Evolutionary conservation across 2,888 invertebrate species (phyloP), one percentile per base, ranked within the genome.

Genomic region (Dugesia japonica): DNA sequence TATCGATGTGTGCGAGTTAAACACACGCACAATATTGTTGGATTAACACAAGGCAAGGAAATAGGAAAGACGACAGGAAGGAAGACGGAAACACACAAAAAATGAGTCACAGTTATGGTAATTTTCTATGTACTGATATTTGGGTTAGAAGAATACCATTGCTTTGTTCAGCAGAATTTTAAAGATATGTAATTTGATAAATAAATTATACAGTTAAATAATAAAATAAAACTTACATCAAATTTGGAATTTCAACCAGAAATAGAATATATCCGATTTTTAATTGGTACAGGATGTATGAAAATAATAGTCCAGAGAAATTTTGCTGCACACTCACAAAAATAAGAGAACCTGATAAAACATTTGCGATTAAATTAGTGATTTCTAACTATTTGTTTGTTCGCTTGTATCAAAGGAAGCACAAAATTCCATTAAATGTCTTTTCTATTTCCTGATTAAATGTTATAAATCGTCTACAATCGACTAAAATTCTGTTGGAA

Each of bases 41-140:
- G 56, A 56, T 56, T 56, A 38, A 56, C 56, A 56, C 56, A 56
- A 56, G 56, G 56, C 56, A 56, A 56, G 56, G 56, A 56, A 56
- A 56, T 56, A 56, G 56, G 56, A 56, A 56, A 56, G 56, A 56
- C 56, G 56, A 56, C 56, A 56, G 56, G 56, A 56, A 56, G 56
- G 56, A 56, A 56, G n/a, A 56, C 56, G 56, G 56, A 56, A 56
- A 56, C 56, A 56, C 56, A 56, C 56, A 56, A 56, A 56, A 56
- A 56, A 56, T 56, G 56, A 56, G 56, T 56, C 56, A 56, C 56
- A 56, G 56, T 56, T 56, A 56, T 56, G 56, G 56, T 56, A 56
- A 56, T 56, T 56, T 23, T 56, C 56, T 56, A 23, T 56, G 56
- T 56, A 56, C 56, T 56, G 56, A 56, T 56, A 56, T 56, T 56